Percentiles rank a stretch among this genome's conserved stretches.
Conservation (phyloP, 2,888 invertebrate species). For the Epistrophella euchroma region DNA sequence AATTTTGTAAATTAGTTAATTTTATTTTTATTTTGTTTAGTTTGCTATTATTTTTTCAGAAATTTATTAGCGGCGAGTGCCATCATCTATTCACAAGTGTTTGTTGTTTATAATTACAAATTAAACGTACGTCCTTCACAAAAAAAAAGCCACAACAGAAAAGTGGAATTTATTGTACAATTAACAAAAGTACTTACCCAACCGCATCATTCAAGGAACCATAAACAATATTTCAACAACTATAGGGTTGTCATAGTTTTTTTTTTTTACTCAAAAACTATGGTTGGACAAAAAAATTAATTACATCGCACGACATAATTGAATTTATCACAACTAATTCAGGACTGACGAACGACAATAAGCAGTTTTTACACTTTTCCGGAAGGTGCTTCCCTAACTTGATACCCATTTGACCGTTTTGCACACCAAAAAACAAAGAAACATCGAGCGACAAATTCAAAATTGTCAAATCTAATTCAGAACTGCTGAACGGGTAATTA, state of each 20-base stretch:
- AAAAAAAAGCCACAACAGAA: not conserved
- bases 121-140: not conserved
- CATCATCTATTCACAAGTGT: not conserved
- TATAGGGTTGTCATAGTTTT: constrained; percentile 1
- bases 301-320: no score
- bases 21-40: not conserved
- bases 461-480: no score
- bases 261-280: no score
- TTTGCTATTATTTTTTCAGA: not conserved
- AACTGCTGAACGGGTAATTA: no score
- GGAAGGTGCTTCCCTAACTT: no score
- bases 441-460: no score
- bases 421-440: no score
- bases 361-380: no score
- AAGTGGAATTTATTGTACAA: constrained; percentile 23
- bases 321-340: no score
- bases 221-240: not conserved
- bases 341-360: no score
- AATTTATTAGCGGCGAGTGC: not conserved
- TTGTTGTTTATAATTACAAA: constrained; percentile 37
- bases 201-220: not conserved
- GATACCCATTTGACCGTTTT: no score
- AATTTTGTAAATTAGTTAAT: not conserved
- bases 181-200: constrained; percentile 13
- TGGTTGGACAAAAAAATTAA: no score